Conservation (phyloP, 2,113 vertebrate genomes). For the Ursus arctos region DNA sequence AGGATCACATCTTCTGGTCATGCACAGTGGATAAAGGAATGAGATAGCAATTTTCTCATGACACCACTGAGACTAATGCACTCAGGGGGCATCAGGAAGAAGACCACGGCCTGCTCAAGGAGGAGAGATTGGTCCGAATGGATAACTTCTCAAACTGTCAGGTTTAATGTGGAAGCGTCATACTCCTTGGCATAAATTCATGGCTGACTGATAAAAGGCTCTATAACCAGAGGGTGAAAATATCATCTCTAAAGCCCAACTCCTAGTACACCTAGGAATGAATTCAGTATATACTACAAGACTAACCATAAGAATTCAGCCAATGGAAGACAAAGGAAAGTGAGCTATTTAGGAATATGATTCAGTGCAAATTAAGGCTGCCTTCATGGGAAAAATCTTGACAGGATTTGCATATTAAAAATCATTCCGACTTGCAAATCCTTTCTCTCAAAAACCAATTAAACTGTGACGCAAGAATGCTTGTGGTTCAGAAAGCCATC, state of each 20-base stretch:
- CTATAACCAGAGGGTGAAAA: constrained; percentile 15
- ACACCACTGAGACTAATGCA: not conserved
- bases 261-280: not conserved
- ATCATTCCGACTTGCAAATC: not conserved
- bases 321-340: constrained; percentile 39
- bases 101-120: not conserved
- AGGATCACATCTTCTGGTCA: not conserved
- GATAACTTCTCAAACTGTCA: not conserved
- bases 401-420: not conserved
- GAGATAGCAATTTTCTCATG: not conserved
- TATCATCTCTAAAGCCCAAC: not conserved
- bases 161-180: not conserved
- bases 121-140: not conserved
- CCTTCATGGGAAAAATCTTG: not conserved
- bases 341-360: constrained; percentile 31
- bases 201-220: not conserved
- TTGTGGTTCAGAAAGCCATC: not conserved
- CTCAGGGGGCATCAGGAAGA: not conserved
- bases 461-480: constrained; percentile 3
- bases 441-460: not conserved
- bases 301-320: not conserved
- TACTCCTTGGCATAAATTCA: not conserved
- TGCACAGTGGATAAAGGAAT: not conserved
- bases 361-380: not conserved
- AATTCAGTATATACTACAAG: constrained; percentile 36